Evolutionary conservation across 2,888 invertebrate species (phyloP).

Genomic region (Xanthia togata): DNA sequence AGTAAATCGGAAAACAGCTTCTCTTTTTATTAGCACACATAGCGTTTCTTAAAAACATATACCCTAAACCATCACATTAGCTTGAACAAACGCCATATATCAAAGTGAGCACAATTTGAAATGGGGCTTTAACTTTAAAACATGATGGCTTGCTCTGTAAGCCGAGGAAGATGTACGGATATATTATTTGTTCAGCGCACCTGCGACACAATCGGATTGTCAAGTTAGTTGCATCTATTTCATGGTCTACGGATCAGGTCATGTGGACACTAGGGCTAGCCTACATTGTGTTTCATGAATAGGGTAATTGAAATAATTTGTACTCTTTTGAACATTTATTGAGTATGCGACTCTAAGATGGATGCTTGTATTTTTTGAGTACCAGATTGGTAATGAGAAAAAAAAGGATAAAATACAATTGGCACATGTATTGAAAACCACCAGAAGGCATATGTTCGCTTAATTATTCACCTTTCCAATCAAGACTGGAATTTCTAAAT

Average conservation of each 20-base stretch:
- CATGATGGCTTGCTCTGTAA: conserved; percentile 21
- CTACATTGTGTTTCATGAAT: not conserved
- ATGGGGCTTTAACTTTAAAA: conserved; percentile 32
- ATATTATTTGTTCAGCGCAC: conserved; percentile 55
- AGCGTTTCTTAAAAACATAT: no score
- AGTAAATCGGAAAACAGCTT: not conserved
- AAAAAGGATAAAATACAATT: not conserved
- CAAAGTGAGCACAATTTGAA: conserved; percentile 7
- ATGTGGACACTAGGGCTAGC: conserved; percentile 28
- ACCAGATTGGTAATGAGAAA: not conserved
- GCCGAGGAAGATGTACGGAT: conserved; percentile 30
- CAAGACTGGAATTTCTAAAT: not conserved
- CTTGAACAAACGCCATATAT: not conserved
- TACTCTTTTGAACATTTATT: not conserved
- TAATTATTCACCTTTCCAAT: not conserved
- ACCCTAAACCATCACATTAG: not conserved
- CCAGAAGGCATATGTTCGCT: not conserved
- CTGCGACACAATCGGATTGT: conserved; percentile 50
- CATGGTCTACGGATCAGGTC: conserved; percentile 40
- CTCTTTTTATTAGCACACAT: not conserved
- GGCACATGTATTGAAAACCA: not conserved
- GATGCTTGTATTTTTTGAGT: not conserved
- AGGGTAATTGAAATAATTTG: not conserved
- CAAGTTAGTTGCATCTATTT: conserved; percentile 53
- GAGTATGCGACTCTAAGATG: not conserved